Conservation (phyloP, 2,113 vertebrate species). For the Chaetodon auriga region DNA sequence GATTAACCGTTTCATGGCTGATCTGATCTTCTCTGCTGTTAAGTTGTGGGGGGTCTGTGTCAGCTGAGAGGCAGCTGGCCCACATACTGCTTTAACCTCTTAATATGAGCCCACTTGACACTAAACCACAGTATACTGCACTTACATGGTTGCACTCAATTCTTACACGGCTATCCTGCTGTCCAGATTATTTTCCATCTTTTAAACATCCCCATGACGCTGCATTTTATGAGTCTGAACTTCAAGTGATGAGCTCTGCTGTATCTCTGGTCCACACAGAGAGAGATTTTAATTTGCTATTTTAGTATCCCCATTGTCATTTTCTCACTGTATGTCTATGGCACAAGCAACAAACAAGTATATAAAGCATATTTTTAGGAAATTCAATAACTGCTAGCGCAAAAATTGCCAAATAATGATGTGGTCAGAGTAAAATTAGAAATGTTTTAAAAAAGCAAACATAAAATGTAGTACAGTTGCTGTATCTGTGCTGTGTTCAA, state of each 20-base stretch:
- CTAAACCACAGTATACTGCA: constrained; percentile 27
- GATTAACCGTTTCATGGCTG: constrained; percentile 79
- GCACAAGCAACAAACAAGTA: neutral
- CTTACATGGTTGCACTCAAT: constrained; percentile 18
- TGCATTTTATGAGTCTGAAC: constrained; percentile 4
- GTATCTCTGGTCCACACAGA: neutral
- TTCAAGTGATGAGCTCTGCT: neutral
- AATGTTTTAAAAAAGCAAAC: neutral
- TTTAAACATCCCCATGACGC: neutral
- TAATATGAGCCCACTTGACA: constrained; percentile 59
- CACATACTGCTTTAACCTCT: constrained; percentile 70
- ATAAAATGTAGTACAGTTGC: neutral
- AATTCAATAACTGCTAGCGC: neutral
- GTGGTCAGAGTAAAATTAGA: neutral
- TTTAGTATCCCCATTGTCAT: neutral
- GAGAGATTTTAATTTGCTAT: neutral
- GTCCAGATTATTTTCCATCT: neutral
- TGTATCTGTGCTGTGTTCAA: neutral
- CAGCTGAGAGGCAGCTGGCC: constrained; percentile 59
- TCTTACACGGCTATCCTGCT: neutral
- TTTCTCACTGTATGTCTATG: neutral
- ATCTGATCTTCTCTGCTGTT: constrained; percentile 67
- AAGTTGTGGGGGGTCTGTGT: constrained; percentile 26
- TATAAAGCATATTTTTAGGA: neutral
- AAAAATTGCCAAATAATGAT: neutral